A percentile compares a stretch with the other conserved stretches of the same genome.
These are phyloP conservation scores for Bugulina stolonifera DNA, from an alignment of 2,888 invertebrate species.

Conservation along the genomic window DNA sequence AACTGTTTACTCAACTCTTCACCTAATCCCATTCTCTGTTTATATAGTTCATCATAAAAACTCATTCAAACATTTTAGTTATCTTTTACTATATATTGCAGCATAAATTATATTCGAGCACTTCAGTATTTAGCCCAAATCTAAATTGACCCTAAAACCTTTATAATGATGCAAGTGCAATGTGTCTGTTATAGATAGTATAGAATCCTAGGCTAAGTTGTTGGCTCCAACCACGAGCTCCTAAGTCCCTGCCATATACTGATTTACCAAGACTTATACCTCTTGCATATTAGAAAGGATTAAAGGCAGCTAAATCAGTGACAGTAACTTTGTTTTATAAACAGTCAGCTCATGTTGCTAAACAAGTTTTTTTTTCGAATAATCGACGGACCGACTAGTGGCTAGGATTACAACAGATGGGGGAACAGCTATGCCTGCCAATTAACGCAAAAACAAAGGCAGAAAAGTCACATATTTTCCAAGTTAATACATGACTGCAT, in stretches of 20 bases:
- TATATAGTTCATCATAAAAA: constrained; percentile 20
- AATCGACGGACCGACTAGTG: not conserved
- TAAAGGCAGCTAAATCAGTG: not conserved
- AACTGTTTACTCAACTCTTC: constrained; percentile 2
- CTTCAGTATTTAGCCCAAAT: not conserved
- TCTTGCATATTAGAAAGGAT: not conserved
- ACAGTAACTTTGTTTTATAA: constrained; percentile 14
- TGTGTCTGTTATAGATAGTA: not conserved
- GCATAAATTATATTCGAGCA: not conserved
- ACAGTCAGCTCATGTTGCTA: constrained; percentile 15
- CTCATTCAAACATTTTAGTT: not conserved
- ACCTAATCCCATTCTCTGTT: not conserved
- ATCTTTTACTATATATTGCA: not conserved
- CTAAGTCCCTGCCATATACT: not conserved
- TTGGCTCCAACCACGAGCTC: not conserved
- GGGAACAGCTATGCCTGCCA: constrained; percentile 22
- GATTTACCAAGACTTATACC: not conserved
- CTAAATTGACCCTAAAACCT: not conserved
- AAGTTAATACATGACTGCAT: not conserved
- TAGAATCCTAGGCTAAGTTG: not conserved
- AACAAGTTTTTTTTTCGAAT: not conserved
- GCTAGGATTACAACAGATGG: not conserved
- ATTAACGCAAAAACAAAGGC: not conserved
- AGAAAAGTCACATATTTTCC: not conserved
- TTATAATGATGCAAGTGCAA: not conserved